Evolutionary conservation across 2,888 invertebrate species (phyloP).

Genomic region (Gibbula magus): DNA sequence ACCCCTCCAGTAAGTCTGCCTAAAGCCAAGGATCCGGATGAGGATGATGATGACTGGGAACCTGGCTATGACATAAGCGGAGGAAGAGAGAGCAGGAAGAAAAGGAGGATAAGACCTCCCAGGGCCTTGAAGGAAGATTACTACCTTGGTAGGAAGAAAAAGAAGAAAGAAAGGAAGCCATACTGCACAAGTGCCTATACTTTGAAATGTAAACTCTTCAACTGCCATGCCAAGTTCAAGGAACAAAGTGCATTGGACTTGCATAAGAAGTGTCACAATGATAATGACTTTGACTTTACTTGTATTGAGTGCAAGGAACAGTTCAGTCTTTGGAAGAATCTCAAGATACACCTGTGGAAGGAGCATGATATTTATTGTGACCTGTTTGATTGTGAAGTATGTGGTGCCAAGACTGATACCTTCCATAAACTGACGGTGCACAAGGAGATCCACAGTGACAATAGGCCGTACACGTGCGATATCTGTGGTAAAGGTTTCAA

Average conservation of each 20-base stretch:
- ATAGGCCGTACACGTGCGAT: conserved; percentile 71
- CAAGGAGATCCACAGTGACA: conserved; percentile 78
- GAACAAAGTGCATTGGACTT: conserved; percentile 80
- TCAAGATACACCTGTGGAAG: conserved; percentile 84
- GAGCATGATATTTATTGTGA: conserved; percentile 81
- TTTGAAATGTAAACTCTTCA: conserved; percentile 47
- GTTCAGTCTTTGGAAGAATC: conserved; percentile 81
- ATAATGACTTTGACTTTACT: conserved; percentile 71
- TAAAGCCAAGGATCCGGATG: conserved; percentile 45
- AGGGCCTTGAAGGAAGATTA: conserved; percentile 62
- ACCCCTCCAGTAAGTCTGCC: conserved; percentile 28
- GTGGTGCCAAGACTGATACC: conserved; percentile 73
- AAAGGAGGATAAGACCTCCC: conserved; percentile 60
- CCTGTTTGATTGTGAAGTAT: conserved; percentile 41
- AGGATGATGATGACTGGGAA: conserved; percentile 46
- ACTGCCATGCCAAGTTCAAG: conserved; percentile 75
- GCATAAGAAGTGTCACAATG: conserved; percentile 81
- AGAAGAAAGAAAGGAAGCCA: conserved; percentile 31
- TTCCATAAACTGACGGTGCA: conserved; percentile 83
- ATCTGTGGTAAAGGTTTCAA: conserved; percentile 86
- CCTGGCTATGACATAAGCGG: conserved; percentile 37
- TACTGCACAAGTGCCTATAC: conserved; percentile 36
- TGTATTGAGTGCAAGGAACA: conserved; percentile 83
- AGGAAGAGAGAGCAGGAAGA: conserved; percentile 48
- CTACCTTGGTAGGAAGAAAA: conserved; percentile 54